These are phyloP conservation scores for Bombus balteatus DNA, from an alignment of 1,140 invertebrate species.

Conservation along the genomic window DNA sequence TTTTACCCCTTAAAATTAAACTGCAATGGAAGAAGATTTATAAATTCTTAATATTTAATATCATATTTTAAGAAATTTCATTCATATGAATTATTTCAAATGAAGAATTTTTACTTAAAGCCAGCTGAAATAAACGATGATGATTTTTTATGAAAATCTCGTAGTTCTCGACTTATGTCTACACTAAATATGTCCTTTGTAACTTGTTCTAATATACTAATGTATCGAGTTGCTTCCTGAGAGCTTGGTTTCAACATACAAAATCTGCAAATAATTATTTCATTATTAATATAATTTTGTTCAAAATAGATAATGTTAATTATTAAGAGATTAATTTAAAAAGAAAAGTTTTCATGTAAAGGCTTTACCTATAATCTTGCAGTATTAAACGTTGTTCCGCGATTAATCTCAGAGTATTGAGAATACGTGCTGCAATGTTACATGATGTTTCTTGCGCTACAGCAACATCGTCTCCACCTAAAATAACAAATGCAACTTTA, in stretches of 20 bases:
- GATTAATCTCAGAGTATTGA: constrained; percentile 71
- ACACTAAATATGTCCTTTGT: constrained; percentile 82
- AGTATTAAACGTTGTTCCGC: constrained; percentile 72
- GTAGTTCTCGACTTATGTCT: constrained; percentile 79
- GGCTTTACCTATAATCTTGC: constrained; percentile 71
- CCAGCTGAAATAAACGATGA: constrained; percentile 81
- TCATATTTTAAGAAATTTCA: constrained; percentile 7
- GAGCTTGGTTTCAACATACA: constrained; percentile 73
- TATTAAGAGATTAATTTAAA: background rate
- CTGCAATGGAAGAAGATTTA: constrained; percentile 68
- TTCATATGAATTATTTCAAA: background rate
- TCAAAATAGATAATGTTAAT: background rate
- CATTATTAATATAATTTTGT: background rate
- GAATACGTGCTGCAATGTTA: constrained; percentile 72
- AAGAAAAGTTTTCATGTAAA: background rate
- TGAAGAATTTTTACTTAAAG: constrained; percentile 74
- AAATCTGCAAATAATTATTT: constrained; percentile 58
- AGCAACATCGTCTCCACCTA: constrained; percentile 69
- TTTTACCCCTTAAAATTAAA: constrained; percentile 75
- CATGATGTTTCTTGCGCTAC: constrained; percentile 65
- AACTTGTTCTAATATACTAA: constrained; percentile 83
- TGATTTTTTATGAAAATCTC: constrained; percentile 82
- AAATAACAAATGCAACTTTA: constrained; percentile 5
- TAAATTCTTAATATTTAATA: background rate
- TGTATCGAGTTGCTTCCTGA: constrained; percentile 77